Conservation (phyloP, 2,113 vertebrate genomes). For the Thalassoma bifasciatum region DNA sequence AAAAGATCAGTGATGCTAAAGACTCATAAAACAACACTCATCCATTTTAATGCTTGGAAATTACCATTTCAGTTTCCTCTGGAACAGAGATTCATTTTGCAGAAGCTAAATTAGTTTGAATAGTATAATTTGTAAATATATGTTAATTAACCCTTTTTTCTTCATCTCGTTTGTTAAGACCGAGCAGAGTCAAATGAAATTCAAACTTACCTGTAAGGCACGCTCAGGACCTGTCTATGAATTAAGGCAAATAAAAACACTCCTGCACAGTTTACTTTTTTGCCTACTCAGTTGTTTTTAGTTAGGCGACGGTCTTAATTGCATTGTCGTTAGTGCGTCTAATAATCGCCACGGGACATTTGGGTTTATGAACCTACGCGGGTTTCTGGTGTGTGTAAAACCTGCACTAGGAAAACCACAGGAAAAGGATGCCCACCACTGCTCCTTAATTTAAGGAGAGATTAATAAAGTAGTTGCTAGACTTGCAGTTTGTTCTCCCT, state of each 20-base stretch:
- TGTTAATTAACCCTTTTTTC: slow-evolving; percentile 78
- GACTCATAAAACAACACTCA: slow-evolving; percentile 77
- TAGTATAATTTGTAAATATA: slow-evolving; percentile 82
- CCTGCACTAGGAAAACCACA: slow-evolving; percentile 72
- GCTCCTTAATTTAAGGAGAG: slow-evolving; percentile 79
- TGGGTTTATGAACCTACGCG: slow-evolving; percentile 74
- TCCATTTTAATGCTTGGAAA: slow-evolving; percentile 79
- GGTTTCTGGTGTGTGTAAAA: slow-evolving; percentile 70
- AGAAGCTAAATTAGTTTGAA: slow-evolving; percentile 80
- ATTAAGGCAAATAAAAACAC: slow-evolving; percentile 80
- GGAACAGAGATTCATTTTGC: slow-evolving; percentile 76
- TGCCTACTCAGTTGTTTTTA: slow-evolving; percentile 81
- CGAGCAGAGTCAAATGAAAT: slow-evolving; percentile 74
- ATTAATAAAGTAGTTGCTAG: slow-evolving; percentile 83
- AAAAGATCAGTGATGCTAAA: slow-evolving; percentile 74
- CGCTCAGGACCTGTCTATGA: slow-evolving; percentile 60
- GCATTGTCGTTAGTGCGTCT: slow-evolving; percentile 77
- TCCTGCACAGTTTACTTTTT: slow-evolving; percentile 76
- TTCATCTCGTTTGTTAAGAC: slow-evolving; percentile 58
- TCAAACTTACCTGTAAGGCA: slow-evolving; percentile 84
- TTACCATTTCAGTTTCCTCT: slow-evolving; percentile 72
- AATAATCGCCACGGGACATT: slow-evolving; percentile 81
- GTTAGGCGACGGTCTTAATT: slow-evolving; percentile 75
- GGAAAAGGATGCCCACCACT: slow-evolving; percentile 76
- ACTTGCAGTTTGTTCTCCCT: slow-evolving; percentile 83